Percentiles rank a stretch among this genome's conserved stretches.
Conservation (phyloP, 2,888 invertebrate species). For the Eupithecia centaureata region DNA sequence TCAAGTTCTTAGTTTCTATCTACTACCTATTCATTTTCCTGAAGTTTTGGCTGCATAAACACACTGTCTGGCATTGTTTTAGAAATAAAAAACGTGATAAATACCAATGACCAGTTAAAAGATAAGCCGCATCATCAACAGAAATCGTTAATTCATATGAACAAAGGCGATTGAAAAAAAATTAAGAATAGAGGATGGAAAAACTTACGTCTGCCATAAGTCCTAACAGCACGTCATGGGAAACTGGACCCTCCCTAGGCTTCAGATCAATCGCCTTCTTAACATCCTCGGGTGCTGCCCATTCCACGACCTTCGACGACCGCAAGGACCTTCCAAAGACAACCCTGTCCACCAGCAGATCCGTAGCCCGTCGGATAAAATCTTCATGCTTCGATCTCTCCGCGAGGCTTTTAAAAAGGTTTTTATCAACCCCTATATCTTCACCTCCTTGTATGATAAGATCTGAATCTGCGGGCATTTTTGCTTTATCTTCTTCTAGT, state of each 20-base stretch:
- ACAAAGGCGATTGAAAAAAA: background rate
- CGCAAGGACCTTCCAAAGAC: slow-evolving; percentile 90
- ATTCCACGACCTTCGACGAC: slow-evolving; percentile 90
- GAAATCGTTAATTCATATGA: background rate
- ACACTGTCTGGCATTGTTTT: background rate
- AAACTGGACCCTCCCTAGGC: slow-evolving; percentile 83
- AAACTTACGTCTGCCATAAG: slow-evolving; percentile 87
- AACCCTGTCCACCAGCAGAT: slow-evolving; percentile 89
- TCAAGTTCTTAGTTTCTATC: background rate
- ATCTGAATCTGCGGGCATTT: slow-evolving; percentile 79
- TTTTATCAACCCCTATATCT: slow-evolving; percentile 59
- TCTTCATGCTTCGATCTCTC: slow-evolving; percentile 86
- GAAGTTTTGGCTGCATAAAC: background rate
- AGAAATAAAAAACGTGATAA: background rate
- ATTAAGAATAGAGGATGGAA: too few species aligned
- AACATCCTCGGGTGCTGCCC: slow-evolving; percentile 90
- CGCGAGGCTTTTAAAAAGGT: slow-evolving; percentile 85
- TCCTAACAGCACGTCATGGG: slow-evolving; percentile 87
- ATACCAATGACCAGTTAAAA: background rate
- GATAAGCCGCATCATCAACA: background rate
- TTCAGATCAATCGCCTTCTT: slow-evolving; percentile 87
- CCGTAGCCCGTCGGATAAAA: slow-evolving; percentile 88
- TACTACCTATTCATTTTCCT: background rate
- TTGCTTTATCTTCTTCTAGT: slow-evolving; percentile 49
- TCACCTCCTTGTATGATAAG: slow-evolving; percentile 68